Evolutionary conservation across 2,888 invertebrate genomes (phyloP).

Genomic region (Metacarcinus magister): DNA sequence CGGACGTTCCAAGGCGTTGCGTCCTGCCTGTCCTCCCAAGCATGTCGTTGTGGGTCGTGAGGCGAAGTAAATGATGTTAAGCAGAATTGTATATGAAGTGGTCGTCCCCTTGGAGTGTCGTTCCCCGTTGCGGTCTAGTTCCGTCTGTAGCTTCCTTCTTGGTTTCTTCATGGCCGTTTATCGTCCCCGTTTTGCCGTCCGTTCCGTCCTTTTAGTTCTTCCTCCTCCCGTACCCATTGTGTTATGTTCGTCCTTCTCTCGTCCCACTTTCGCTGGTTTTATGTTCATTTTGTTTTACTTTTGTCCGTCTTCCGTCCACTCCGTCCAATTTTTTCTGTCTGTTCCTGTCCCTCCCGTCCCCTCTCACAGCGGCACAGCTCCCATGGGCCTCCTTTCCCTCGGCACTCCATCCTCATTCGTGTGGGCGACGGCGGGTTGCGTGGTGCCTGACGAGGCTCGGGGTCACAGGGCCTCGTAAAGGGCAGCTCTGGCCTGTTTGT

Average conservation of each 20-base stretch:
- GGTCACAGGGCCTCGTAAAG: constrained; percentile 70
- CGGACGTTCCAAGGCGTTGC: neutral
- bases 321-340: neutral
- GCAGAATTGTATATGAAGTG: neutral
- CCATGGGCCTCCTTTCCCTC: constrained; percentile 55
- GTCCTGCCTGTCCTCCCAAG: neutral
- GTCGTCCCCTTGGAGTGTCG: neutral
- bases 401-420: constrained; percentile 52
- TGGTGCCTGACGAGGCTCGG: constrained; percentile 61
- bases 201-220: neutral
- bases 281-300: neutral
- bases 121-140: neutral
- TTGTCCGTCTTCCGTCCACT: neutral
- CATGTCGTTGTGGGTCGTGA: neutral
- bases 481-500: constrained; percentile 60
- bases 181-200: neutral
- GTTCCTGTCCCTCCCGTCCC: neutral
- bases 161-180: neutral
- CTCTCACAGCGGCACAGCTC: constrained; percentile 56
- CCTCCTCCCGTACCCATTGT: neutral
- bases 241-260: neutral
- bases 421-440: constrained; percentile 50
- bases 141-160: neutral
- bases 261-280: neutral
- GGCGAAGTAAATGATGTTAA: neutral